A percentile compares a stretch with the other conserved stretches of the same genome.
Conservation (phyloP, 2,888 invertebrate species). For the Gisinianus flammeolus region DNA sequence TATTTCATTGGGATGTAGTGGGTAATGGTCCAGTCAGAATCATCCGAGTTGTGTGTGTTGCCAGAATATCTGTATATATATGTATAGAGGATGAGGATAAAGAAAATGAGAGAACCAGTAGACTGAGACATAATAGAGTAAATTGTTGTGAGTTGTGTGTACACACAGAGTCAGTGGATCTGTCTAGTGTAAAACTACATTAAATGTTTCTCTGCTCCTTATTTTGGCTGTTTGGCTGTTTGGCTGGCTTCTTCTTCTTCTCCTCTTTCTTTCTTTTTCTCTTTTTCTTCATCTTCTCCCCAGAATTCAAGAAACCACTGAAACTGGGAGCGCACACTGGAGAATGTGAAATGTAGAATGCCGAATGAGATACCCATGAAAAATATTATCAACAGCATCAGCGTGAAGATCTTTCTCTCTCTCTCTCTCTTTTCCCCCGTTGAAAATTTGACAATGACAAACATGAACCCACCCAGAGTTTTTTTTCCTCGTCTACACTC, state of each 20-base stretch:
- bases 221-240: slow-evolving; percentile 14
- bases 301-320: not conserved
- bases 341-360: not conserved
- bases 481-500: not conserved
- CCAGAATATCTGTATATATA: not conserved
- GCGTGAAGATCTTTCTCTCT: slow-evolving; percentile 33
- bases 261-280: slow-evolving; percentile 11
- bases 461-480: slow-evolving; percentile 28
- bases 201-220: slow-evolving; percentile 11
- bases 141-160: slow-evolving; percentile 24
- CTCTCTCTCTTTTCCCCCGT: too few relatives aligned
- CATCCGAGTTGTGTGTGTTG: not conserved
- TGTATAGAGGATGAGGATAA: too few relatives aligned
- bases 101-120: not conserved
- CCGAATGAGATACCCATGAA: slow-evolving; percentile 19
- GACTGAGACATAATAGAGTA: slow-evolving; percentile 14
- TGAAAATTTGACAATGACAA: slow-evolving; percentile 43
- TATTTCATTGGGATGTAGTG: slow-evolving; percentile 27
- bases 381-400: slow-evolving; percentile 44
- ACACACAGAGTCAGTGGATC: slow-evolving; percentile 1
- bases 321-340: not conserved
- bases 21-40: slow-evolving; percentile 20
- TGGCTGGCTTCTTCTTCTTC: too few relatives aligned
- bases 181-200: slow-evolving; percentile 12
- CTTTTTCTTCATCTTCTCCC: too few relatives aligned